Conservation (phyloP, 1,140 invertebrate genomes). For the Drosophila mayri region DNA sequence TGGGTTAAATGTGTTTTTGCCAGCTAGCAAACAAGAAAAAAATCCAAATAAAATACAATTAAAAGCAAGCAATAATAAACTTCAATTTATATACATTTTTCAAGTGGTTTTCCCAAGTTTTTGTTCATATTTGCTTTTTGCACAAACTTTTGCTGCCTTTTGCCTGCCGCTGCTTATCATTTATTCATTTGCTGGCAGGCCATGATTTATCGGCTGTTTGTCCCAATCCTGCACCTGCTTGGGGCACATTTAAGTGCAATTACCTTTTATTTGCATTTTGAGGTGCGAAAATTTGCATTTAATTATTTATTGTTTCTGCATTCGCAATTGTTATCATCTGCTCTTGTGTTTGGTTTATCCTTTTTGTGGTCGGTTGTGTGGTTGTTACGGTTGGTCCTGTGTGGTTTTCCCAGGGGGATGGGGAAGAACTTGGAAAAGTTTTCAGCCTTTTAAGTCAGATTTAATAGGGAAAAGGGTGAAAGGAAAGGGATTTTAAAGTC, state of each 20-base stretch:
- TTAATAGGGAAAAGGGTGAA: not conserved
- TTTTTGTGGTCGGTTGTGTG: conserved; percentile 29
- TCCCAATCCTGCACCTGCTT: conserved; percentile 13
- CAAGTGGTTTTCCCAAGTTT: conserved; percentile 41
- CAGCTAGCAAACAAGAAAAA: conserved; percentile 8
- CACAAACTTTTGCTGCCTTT: conserved; percentile 36
- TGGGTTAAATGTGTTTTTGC: conserved; percentile 57
- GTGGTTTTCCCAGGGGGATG: conserved; percentile 21
- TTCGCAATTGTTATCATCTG: conserved; percentile 48
- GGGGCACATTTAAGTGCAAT: conserved; percentile 52
- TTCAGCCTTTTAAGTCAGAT: conserved; percentile 6
- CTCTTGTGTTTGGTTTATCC: conserved; percentile 14
- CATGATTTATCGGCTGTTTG: conserved; percentile 49
- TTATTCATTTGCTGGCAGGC: conserved; percentile 58
- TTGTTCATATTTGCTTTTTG: conserved; percentile 24
- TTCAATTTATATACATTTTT: conserved; percentile 27
- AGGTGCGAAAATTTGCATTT: conserved; percentile 68
- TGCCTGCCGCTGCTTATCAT: conserved; percentile 66
- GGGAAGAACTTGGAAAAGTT: not conserved
- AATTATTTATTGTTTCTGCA: conserved; percentile 63
- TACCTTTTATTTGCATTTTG: conserved; percentile 61
- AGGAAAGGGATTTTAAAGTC: too few species aligned
- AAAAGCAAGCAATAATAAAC: conserved; percentile 30
- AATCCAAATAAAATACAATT: conserved; percentile 19
- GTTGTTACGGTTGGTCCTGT: conserved; percentile 28